These are phyloP conservation scores for Ophiodon elongatus DNA, from an alignment of 2,113 vertebrate genomes.

Conservation along the genomic window DNA sequence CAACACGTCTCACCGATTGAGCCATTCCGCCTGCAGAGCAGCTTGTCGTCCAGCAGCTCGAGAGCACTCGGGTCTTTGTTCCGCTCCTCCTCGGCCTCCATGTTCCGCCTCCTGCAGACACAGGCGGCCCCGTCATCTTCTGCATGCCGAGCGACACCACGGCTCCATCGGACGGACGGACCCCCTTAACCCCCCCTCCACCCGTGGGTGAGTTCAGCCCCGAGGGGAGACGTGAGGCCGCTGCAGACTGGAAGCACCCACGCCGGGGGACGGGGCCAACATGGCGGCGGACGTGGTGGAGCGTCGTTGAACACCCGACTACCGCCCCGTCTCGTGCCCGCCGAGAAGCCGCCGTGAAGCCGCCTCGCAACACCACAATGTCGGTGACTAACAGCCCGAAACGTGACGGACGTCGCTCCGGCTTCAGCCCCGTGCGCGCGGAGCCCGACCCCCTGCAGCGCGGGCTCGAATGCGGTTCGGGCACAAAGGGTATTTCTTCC, in stretches of 20 bases:
- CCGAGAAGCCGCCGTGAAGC: too few relatives aligned
- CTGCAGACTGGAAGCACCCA: not conserved
- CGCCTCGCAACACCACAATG: too few relatives aligned
- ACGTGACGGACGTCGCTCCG: too few relatives aligned
- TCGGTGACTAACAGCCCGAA: too few relatives aligned
- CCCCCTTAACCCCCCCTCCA: not conserved
- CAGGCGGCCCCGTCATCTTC: constrained; percentile 59
- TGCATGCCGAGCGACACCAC: constrained; percentile 44
- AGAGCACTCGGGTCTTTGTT: constrained; percentile 64
- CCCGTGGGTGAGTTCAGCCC: not conserved
- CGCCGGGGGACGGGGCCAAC: not conserved
- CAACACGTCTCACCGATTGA: constrained; percentile 46
- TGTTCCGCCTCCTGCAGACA: constrained; percentile 77
- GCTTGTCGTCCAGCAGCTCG: constrained; percentile 67
- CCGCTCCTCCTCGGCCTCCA: constrained; percentile 80
- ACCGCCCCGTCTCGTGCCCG: too few relatives aligned
- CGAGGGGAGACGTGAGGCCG: not conserved
- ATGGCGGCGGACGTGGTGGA: too few relatives aligned
- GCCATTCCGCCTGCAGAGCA: constrained; percentile 56
- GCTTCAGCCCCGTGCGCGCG: too few relatives aligned
- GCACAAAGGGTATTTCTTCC: fast-evolving
- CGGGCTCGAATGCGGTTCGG: too few relatives aligned
- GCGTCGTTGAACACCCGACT: not conserved
- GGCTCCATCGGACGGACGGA: constrained; percentile 60
- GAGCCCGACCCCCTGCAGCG: too few relatives aligned